Conservation (phyloP, 2,113 vertebrate species). For the Saccopteryx leptura region DNA sequence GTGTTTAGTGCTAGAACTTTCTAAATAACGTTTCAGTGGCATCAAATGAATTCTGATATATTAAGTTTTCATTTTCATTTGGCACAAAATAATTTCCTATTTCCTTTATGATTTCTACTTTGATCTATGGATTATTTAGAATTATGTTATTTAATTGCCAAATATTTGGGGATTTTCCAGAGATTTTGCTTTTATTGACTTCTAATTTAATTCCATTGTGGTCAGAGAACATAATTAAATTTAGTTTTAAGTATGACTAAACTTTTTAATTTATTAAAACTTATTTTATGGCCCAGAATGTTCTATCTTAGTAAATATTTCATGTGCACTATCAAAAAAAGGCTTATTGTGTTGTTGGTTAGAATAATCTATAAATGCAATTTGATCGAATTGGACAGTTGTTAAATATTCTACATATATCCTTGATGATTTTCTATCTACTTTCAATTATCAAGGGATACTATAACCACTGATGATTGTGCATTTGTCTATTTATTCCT, state of each 20-base stretch:
- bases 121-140: not conserved
- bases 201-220: not conserved
- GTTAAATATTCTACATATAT: not conserved
- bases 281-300: not conserved
- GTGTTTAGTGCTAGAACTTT: conserved; percentile 12
- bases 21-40: not conserved
- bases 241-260: not conserved
- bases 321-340: not conserved
- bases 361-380: not conserved
- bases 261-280: not conserved
- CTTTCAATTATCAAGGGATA: not conserved
- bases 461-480: not conserved
- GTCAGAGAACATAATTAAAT: too few species aligned
- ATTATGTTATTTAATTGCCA: conserved; percentile 27
- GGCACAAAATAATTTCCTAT: conserved; percentile 19
- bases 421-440: not conserved
- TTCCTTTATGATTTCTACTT: conserved; percentile 56
- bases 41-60: conserved; percentile 22
- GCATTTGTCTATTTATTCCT: not conserved
- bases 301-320: not conserved
- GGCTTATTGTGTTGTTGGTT: not conserved
- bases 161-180: conserved; percentile 30
- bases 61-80: conserved; percentile 3
- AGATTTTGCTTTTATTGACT: conserved; percentile 2
- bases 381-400: not conserved